Conservation (phyloP, 2,888 invertebrate genomes). For the Mythimna impura region DNA sequence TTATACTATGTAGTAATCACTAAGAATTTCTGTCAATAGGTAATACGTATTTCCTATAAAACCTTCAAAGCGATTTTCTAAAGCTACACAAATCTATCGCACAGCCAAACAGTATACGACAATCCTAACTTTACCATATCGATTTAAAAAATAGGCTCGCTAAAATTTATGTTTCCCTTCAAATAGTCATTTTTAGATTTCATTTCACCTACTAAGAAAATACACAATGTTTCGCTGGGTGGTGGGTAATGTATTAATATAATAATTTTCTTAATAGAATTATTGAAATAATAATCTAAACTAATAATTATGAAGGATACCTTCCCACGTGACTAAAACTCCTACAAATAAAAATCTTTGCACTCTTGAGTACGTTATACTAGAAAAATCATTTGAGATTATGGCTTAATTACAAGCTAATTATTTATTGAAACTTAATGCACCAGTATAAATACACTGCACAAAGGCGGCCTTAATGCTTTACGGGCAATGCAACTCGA, state of each 20-base stretch:
- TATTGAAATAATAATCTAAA: neutral
- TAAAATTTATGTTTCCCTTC: slow-evolving; percentile 61
- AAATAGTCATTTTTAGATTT: slow-evolving; percentile 19
- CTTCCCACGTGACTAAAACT: too few species aligned
- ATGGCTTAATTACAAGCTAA: too few species aligned
- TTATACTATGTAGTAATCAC: too few species aligned
- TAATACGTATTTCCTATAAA: neutral
- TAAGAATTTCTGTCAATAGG: too few species aligned
- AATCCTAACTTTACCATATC: slow-evolving; percentile 1
- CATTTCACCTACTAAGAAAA: slow-evolving; percentile 8
- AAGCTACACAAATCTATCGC: slow-evolving; percentile 8
- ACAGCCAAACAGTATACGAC: slow-evolving; percentile 7
- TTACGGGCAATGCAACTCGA: too few species aligned
- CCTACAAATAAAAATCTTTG: too few species aligned
- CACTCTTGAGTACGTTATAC: too few species aligned
- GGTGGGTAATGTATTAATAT: slow-evolving; percentile 68
- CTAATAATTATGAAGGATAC: too few species aligned
- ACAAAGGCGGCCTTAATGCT: too few species aligned
- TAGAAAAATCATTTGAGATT: too few species aligned
- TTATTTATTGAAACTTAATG: too few species aligned
- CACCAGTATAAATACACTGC: too few species aligned
- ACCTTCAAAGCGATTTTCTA: neutral
- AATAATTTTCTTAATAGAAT: slow-evolving; percentile 16
- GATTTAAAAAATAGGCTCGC: slow-evolving; percentile 25
- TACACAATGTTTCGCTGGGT: slow-evolving; percentile 63